phyloP scores from a whole-genome alignment of 2,888 invertebrate species.

The Dynastes tityus region DNA sequence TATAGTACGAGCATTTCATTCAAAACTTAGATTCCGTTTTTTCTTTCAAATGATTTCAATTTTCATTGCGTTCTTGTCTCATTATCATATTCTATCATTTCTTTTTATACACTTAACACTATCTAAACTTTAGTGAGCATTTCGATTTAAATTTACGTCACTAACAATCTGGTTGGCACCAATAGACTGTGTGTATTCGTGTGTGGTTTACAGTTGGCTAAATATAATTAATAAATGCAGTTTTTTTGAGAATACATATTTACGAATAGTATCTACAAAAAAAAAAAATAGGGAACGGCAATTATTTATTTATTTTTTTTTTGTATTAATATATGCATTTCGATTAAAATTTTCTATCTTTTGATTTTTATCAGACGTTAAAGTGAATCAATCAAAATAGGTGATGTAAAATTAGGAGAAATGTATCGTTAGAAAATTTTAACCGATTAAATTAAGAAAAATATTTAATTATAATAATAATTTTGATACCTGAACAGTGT shows the following conservation, averaged over 20 bases:
- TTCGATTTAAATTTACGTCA: constrained; percentile 59
- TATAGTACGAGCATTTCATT: constrained; percentile 36
- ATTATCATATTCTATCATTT: constrained; percentile 42
- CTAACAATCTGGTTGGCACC: constrained; percentile 66
- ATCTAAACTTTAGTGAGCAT: constrained; percentile 66
- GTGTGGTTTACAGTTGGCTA: not conserved
- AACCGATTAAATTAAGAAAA: not conserved
- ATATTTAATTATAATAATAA: constrained; percentile 5
- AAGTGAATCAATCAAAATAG: not conserved
- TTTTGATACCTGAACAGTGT: not conserved
- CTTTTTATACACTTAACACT: constrained; percentile 54
- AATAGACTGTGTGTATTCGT: constrained; percentile 55
- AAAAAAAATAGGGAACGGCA: not conserved
- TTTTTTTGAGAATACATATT: not conserved
- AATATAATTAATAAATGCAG: constrained; percentile 36
- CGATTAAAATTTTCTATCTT: constrained; percentile 33
- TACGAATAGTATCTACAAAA: constrained; percentile 17
- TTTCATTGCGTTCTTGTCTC: not conserved
- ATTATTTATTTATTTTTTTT: not conserved
- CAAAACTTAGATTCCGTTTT: constrained; percentile 46
- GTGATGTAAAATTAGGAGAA: not conserved
- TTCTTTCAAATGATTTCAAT: constrained; percentile 27
- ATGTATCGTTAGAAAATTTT: not conserved
- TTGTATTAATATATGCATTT: constrained; percentile 1
- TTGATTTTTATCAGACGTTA: not conserved